Evolutionary conservation across 2,888 invertebrate genomes (phyloP).

Genomic region (Eulithis testata): DNA sequence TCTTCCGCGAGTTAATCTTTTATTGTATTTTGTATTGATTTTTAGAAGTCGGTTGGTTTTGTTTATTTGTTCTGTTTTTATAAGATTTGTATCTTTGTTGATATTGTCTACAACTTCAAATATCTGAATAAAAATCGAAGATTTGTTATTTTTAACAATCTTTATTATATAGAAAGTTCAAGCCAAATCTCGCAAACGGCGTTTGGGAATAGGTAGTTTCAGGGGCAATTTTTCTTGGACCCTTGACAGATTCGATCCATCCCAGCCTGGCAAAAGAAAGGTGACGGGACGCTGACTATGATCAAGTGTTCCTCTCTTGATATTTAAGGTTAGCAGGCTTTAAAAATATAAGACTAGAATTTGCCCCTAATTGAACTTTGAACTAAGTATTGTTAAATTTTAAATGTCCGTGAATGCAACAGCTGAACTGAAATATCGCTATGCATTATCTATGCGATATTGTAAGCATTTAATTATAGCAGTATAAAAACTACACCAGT

Average conservation of each 20-base stretch:
- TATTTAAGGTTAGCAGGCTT: slow-evolving; percentile 29
- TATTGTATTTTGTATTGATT: slow-evolving; percentile 57
- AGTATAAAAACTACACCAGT: no score
- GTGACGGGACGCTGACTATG: slow-evolving; percentile 66
- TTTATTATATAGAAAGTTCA: slow-evolving; percentile 1
- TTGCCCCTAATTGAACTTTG: no score
- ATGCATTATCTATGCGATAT: no score
- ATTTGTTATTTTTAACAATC: no score
- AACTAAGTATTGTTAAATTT: no score
- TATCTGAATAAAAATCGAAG: no score
- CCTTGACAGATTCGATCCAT: slow-evolving; percentile 70
- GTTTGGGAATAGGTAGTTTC: slow-evolving; percentile 42
- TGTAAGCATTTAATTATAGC: no score
- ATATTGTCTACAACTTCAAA: no score
- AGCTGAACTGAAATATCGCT: no score
- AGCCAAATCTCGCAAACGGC: slow-evolving; percentile 49
- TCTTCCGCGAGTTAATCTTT: slow-evolving; percentile 73
- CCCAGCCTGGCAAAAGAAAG: slow-evolving; percentile 68
- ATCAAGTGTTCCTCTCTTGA: slow-evolving; percentile 60
- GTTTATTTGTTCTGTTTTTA: slow-evolving; percentile 27
- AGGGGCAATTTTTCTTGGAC: slow-evolving; percentile 67
- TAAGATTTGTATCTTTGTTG: not conserved
- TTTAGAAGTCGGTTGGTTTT: slow-evolving; percentile 33
- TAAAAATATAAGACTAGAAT: not conserved
- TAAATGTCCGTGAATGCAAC: no score